phyloP scores from a whole-genome alignment of 2,888 invertebrate species.

The Rutpela maculata region DNA sequence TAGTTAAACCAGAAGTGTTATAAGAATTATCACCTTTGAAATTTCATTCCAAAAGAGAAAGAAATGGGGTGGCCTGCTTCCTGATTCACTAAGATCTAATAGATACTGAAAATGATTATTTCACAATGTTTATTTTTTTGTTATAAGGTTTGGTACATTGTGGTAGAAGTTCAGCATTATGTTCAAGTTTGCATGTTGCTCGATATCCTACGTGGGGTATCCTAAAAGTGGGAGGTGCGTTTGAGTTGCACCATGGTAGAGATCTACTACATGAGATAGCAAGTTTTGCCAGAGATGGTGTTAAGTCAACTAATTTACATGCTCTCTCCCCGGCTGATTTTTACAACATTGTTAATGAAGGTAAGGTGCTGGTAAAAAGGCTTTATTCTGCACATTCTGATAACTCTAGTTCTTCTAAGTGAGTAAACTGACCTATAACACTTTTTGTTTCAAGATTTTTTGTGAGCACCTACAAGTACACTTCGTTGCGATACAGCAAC shows the following conservation, averaged over 20 bases:
- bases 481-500: too few species aligned
- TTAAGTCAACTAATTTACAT: conserved; percentile 77
- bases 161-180: conserved; percentile 76
- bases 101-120: too few species aligned
- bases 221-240: conserved; percentile 84
- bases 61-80: too few species aligned
- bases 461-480: too few species aligned
- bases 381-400: not conserved
- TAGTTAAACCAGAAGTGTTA: too few species aligned
- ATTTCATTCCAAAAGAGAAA: too few species aligned
- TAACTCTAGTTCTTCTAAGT: not conserved
- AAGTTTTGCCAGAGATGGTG: conserved; percentile 81
- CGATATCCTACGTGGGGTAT: conserved; percentile 83
- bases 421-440: too few species aligned
- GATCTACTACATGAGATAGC: conserved; percentile 77
- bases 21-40: too few species aligned
- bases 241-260: conserved; percentile 84
- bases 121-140: too few species aligned
- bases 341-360: conserved; percentile 75
- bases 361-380: conserved; percentile 62
- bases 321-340: conserved; percentile 81
- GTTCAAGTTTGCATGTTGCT: conserved; percentile 77
- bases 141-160: conserved; percentile 79
- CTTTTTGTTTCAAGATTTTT: too few species aligned
- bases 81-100: too few species aligned